A percentile compares a stretch with the other conserved stretches of the same genome.
Conservation (phyloP, 2,888 invertebrate genomes). For the Amphipoea lucens region DNA sequence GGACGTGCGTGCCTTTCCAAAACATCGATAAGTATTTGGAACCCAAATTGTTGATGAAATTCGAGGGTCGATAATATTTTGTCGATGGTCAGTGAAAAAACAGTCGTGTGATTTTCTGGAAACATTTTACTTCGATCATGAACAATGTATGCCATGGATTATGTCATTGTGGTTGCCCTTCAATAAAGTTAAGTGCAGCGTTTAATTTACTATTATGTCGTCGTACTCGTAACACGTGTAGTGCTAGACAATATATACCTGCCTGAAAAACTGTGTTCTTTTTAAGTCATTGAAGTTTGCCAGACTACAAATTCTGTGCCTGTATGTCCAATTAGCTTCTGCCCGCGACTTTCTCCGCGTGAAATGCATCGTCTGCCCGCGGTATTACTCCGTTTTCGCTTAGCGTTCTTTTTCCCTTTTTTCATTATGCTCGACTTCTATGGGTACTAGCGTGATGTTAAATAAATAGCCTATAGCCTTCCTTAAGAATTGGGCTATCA, state of each 20-base stretch:
- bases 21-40: conserved; percentile 68
- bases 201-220: conserved; percentile 43
- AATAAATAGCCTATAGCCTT: neutral
- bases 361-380: no score
- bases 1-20: conserved; percentile 45
- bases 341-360: neutral
- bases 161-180: conserved; percentile 48
- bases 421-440: no score
- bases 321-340: no score
- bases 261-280: conserved; percentile 15
- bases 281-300: neutral
- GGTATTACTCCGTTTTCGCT: no score
- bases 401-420: no score
- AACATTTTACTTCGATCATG: conserved; percentile 1
- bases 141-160: conserved; percentile 35
- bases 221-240: conserved; percentile 23
- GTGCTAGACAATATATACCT: neutral
- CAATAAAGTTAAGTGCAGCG: conserved; percentile 49
- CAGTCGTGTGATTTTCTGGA: neutral
- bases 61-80: neutral
- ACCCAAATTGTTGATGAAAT: neutral
- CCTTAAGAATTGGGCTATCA: neutral
- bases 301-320: neutral
- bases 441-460: no score
- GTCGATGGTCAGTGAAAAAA: neutral